Base-by-base conservation (phyloP, 2,888 invertebrate genomes). In the Nomada flava region DNA sequence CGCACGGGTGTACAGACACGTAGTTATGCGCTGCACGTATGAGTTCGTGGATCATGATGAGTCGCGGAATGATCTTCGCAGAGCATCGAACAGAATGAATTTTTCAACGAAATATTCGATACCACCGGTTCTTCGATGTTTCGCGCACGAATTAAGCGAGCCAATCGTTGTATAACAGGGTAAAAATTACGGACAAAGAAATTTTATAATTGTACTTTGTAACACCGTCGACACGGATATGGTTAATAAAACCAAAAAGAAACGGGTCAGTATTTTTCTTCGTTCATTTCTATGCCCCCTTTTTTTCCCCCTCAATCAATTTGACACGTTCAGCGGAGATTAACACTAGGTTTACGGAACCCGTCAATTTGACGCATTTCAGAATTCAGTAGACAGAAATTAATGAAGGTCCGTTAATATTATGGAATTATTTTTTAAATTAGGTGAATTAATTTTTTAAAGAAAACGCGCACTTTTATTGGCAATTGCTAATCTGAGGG, bases 191-290 rank as follows among this genome's bases (percentile, higher is more conserved):
- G 36, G 18, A 47, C 64, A 29, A 36, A 55, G 18, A 13, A 63
- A 52, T 52, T 57, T 64, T 64, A 26, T 72, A 68, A 79, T 63
- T 64, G 74, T 55, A 53, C 13, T 59, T 50, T 78, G 79, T 63
- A 63, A 71, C 50, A 62, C 62, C 62, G 53, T 79, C 57, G 65
- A 73, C 47, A 36, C 69, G 65, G 68, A 70, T 57, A 47, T 26
- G 62, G 69, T 73, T 62, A 76, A 76, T 76, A 71, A 75, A 71
- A 20, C 70, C 60, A 67, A 71, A 64, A 71, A 72, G 60, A 80
- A 71, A 67, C 10, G 26, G 26, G 57, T 47, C 72, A 9, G 36
- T 59, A 23, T 9, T 9, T 2, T 62, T 13, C 13, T 36, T 68
- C 44, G 55, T 68, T 57, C 63, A 44, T 79, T 65, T 72, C 47